Base-by-base conservation (phyloP, 1,140 invertebrate genomes). In the Armadillidium nasatum region DNA sequence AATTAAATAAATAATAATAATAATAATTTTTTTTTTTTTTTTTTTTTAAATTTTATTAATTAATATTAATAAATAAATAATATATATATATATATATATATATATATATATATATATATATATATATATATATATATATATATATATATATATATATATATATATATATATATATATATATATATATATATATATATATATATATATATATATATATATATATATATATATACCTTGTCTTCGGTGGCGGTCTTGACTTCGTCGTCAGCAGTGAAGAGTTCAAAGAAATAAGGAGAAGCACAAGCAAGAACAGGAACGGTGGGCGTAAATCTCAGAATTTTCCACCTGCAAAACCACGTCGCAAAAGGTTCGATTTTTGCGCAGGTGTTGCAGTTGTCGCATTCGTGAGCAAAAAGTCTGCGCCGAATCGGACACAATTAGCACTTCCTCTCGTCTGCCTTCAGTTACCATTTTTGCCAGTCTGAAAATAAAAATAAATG, bases 351-450 rank as follows among this genome's bases (percentile, higher is more conserved):
- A 87, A 81, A 91, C 88, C 74, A 91, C 90, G 85, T 94, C 92
- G 85, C 91, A 94, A 85, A 93, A 92, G 82, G 92, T 89, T 73
- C 88, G 87, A 82, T 91, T 91, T 84, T 91, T 90, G 72, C 91
- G 86, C 87, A 94, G 89, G 85, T 88, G 90, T 85, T 92, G 91
- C 54, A 93, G 86, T 71, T 78, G 79, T 0, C 73, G 75, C 66
- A 80, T 72, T 19, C 79, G 74, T 11, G 72, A 72, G 66, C 77
- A 60, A 7, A 80, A 67, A 6, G 76, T 75, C 1, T 78, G 74
- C 0, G 74, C 22, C 19, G 4, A 44, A 75, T 80, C 79, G n/a
- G 76, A 75, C 44, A 80, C 74, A 4, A 78, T 75, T 75, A 80
- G 60, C 11, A 60, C 50, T 60, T 60, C 50, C 33, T 33, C 33